Percentiles rank a stretch among this genome's conserved stretches.
Conservation (phyloP, 2,888 invertebrate genomes). For the Tipula helvola region DNA sequence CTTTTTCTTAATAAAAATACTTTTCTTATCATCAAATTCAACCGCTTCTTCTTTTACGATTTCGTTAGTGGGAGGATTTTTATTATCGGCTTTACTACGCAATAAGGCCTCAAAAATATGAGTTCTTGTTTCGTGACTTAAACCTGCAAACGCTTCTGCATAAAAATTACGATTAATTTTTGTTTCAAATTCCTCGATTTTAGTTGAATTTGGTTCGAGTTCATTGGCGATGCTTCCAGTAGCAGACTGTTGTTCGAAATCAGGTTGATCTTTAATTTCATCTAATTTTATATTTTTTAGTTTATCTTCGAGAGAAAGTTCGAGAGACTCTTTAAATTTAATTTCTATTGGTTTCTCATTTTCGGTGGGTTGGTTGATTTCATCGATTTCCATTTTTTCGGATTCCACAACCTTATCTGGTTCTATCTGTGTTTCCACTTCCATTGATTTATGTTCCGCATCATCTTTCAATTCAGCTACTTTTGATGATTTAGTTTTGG, state of each 20-base stretch:
- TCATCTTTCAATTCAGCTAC: background rate
- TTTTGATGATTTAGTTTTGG: background rate
- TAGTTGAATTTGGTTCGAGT: background rate
- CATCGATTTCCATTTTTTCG: background rate
- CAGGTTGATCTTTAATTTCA: background rate
- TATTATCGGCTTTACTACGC: background rate
- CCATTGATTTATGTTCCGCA: background rate
- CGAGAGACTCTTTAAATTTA: background rate
- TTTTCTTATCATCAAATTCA: background rate
- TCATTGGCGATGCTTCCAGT: background rate
- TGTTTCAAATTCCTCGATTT: background rate
- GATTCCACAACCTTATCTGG: background rate
- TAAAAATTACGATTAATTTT: constrained; percentile 5
- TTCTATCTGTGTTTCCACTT: background rate
- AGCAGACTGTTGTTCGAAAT: background rate
- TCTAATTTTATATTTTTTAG: background rate
- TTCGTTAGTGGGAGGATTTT: background rate
- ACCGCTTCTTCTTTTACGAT: background rate
- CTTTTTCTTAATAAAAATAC: background rate
- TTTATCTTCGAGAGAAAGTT: background rate
- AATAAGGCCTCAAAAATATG: constrained; percentile 5
- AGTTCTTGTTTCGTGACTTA: background rate
- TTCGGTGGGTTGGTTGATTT: background rate
- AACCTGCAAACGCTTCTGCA: constrained; percentile 5
- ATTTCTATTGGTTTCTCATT: background rate